Evolutionary conservation across 2,888 invertebrate genomes (phyloP), one percentile per base, ranked within the genome.

Genomic region (Teinopalpus imperialis): DNA sequence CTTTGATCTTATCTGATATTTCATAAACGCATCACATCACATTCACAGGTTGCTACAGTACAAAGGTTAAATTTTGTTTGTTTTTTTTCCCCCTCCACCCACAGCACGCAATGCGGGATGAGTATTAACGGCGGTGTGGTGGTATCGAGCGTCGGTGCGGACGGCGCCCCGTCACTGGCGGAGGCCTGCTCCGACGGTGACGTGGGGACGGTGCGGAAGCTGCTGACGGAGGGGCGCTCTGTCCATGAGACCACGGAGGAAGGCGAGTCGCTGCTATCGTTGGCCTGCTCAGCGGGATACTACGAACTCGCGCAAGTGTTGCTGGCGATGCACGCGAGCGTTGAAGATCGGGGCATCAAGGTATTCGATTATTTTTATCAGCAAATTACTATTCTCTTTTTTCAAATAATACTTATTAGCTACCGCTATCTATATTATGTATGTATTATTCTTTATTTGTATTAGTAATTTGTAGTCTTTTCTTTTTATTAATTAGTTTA

Each of bases 181-280:
- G 97, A 97, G 83, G 97, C 98, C 52, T 97, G 97, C 74, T 95
- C 95, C 53, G 97, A 97, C 89, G 97, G 98, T 57, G 97, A 98
- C 90, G 96, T 98, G 45, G 94, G 95, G 59, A 96, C 97, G 10
- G 97, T 98, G 43, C 93, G 95, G 63, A 96, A 97, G 79, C 91
- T 98, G 53, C 91, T 98, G 50, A 96, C 97, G 36, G 98, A 98
- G 83, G 98, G 98, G 37, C 92, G 97, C 48, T 96, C 95, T 68
- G 96, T 98, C 51, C 96, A 97, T 90, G 98, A 98, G 90, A 97
- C 98, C 55, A 97, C 97, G 49, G 98, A 98, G 83, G 98, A 98
- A 82, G 98, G 98, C 57, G 98, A 99, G 86, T 97, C 97, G 69
- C 90, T 99, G 53, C 91, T 99, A 53, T 98, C 98, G 43, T 93